Base-by-base conservation (phyloP, 2,888 invertebrate genomes). In the Lissocephala sabroskyi region DNA sequence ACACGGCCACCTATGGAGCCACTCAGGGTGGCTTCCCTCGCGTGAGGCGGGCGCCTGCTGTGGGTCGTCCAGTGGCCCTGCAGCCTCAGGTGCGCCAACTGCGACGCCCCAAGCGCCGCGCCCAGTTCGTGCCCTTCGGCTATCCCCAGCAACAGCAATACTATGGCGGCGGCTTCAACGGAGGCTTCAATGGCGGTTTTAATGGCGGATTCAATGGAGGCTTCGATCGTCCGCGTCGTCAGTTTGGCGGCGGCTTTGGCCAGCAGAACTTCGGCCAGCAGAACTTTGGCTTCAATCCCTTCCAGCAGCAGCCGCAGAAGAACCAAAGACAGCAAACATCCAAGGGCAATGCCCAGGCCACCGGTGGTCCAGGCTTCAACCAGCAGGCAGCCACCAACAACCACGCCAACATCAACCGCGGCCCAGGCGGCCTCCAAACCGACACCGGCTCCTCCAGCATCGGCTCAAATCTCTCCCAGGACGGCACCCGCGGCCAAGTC, bases 311-410 rank as follows among this genome's bases (percentile, higher is more conserved):
- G 4, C 50, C 33, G 40, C 6, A 32, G 28, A 50, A 45, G 6
- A 32, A 43, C 26, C 29, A 30, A 10, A 16, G 17, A 14, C 30
- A 13, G 10, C 49, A 45, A 6, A 46, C 33, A 39, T 1, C 52
- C 51, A 29, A 54, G 53, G 6, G 49, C 56, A 9, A 2, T 54
- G 74, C 79, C 0, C 58, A 76, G 9, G 79, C 80, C 1, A 66
- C 64, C 1, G 59, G 68, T n/a, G 63, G 65, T 2, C 56, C 60
- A 4, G 55, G 56, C 0, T 82, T 75, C 45, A 49, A 79, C 19
- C 82, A 83, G 43, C 82, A 82, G 59, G 80, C 82, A 1, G 78
- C 70, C 19, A 76, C 79, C 29, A 83, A 84, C 19, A 81, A 82
- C 1, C 75, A 79, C 7, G 67, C 77, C 1, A 65, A 65, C 14